Evolutionary conservation across 2,797 vertebrate genomes (phyloP), one percentile per base, ranked within the genome.

Genomic region (Muraenolepis orangiensis): DNA sequence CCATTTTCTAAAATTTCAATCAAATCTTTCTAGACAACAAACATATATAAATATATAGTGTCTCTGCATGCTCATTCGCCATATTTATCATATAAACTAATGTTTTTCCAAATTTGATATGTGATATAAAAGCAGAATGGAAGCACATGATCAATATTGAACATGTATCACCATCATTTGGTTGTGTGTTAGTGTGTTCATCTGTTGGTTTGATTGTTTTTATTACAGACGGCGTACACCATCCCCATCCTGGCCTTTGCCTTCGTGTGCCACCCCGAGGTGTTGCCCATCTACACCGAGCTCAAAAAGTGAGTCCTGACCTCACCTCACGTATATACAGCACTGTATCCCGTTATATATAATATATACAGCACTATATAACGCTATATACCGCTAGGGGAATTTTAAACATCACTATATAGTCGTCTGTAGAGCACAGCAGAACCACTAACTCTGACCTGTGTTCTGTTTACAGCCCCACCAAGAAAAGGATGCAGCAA

Each of bases 181-280:
- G n/a, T 26, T 10, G 2, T 23, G 51, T 20, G 51, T 18, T 10
- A 61, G 51, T 20, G 51, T 18, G 4, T 67, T 16, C 2, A 30
- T 6, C 2, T 70, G 34, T 70, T 38, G n/a, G 1, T 6, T 6
- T 23, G 7, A 2, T 38, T 72, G 74, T 74, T 75, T n/a, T 71
- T 42, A 74, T 66, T 81, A 66, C 91, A 99, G 98, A 99, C 98
- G 0, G 96, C 97, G 0, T 99, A 99, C 85, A 98, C 98, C 74
- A 95, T 99, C 85, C 98, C 98, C 73, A 99, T 99, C 89, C 94
- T 99, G 95, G 98, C 98, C 32, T 99, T 99, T 0, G 97, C 98
- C 81, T 99, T 99, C 0, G 98, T 99, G 74, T 99, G 98, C 87
- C 94, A 95, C 86, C 94, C 94, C 0, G 94, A 95, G 80, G 94